Evolutionary conservation across 1,140 invertebrate species (phyloP).

Genomic region (Carposina sasakii): DNA sequence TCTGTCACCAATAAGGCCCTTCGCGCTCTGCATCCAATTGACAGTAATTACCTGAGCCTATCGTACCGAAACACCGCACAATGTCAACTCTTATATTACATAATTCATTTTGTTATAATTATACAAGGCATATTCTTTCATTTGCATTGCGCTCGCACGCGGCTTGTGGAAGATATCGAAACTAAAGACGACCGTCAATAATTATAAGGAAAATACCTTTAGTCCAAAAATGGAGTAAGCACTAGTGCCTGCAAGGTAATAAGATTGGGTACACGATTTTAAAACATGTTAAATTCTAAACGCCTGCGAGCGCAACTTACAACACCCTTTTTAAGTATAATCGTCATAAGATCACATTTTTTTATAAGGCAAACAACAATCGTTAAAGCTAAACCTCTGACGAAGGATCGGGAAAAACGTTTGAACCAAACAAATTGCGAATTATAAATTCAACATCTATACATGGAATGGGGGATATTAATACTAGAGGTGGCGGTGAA

Average conservation of each 20-base stretch:
- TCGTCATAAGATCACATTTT: constrained; percentile 71
- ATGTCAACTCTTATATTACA: constrained; percentile 68
- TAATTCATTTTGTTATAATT: constrained; percentile 68
- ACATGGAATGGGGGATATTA: constrained; percentile 46
- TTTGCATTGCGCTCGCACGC: constrained; percentile 36
- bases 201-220: too few species aligned
- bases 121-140: constrained; percentile 65
- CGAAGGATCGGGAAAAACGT: constrained; percentile 44
- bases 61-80: constrained; percentile 40
- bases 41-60: constrained; percentile 54
- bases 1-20: constrained; percentile 37
- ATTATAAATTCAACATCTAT: constrained; percentile 18
- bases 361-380: constrained; percentile 71
- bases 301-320: constrained; percentile 31
- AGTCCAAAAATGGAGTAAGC: too few species aligned
- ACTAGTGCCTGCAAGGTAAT: too few species aligned
- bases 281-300: constrained; percentile 10
- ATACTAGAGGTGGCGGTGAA: constrained; percentile 28
- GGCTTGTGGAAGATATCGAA: too few species aligned
- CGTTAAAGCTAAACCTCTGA: constrained; percentile 69
- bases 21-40: constrained; percentile 49
- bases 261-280: too few species aligned
- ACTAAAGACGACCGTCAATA: too few species aligned
- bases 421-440: too few species aligned
- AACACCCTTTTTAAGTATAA: constrained; percentile 65